Evolutionary conservation across 2,113 vertebrate species (phyloP).

Genomic region (Hippotragus niger): DNA sequence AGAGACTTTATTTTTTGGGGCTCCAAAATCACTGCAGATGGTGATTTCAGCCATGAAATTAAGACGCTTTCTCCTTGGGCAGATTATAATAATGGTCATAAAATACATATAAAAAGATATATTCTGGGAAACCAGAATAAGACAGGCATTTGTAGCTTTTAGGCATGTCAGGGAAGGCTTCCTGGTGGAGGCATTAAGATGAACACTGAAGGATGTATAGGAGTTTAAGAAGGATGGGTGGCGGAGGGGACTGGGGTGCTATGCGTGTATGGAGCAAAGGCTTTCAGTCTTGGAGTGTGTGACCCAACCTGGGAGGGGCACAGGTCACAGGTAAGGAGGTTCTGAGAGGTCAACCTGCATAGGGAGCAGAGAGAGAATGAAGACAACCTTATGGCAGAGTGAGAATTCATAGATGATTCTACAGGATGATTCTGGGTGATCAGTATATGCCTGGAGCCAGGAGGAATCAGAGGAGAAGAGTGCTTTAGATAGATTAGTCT

Average conservation of each 20-base stretch:
- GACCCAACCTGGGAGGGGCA: background rate
- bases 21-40: background rate
- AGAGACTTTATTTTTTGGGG: rapidly evolving
- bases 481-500: background rate
- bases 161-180: background rate
- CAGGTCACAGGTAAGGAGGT: background rate
- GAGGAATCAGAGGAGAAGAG: background rate
- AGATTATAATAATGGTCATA: background rate
- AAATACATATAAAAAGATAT: background rate
- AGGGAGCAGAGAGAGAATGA: background rate
- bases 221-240: background rate
- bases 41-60: background rate
- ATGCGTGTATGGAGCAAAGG: background rate
- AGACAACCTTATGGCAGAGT: background rate
- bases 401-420: background rate
- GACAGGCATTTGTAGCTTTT: background rate
- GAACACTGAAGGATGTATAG: background rate
- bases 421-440: background rate
- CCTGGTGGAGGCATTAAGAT: background rate
- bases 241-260: background rate
- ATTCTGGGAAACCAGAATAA: background rate
- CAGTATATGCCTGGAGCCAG: background rate
- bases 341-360: background rate
- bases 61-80: no score
- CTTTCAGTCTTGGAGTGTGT: background rate